Conservation (phyloP, 2,797 vertebrate species). For the Ptychadena robeensis region DNA sequence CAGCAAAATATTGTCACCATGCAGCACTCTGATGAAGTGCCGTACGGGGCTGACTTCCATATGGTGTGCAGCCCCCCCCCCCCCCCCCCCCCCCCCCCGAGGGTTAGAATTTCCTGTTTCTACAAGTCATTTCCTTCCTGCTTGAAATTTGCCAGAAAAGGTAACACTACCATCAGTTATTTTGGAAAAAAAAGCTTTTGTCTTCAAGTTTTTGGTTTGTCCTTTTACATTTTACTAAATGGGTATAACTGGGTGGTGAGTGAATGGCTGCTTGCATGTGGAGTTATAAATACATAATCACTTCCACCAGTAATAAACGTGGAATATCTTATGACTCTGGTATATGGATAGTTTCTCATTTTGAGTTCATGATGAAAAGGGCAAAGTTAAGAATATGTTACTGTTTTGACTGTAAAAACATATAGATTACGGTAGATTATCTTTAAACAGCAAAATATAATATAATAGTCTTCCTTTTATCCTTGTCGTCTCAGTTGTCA, state of each 20-base stretch:
- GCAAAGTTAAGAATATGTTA: neutral
- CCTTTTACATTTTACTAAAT: neutral
- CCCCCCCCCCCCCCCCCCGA: no score
- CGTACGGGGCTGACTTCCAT: conserved; percentile 13
- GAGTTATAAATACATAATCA: neutral
- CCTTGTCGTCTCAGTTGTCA: no score
- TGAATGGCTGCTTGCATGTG: neutral
- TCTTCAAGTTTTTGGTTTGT: conserved; percentile 14
- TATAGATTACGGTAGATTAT: no score
- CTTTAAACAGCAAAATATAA: no score
- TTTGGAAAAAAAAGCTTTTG: neutral
- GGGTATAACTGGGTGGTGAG: neutral
- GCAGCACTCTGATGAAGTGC: conserved; percentile 31
- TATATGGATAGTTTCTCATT: neutral
- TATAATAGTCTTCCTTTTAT: no score
- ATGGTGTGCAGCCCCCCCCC: conserved; percentile 19
- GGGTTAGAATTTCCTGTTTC: conserved; percentile 37
- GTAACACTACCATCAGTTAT: conserved; percentile 39
- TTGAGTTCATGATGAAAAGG: neutral
- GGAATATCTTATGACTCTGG: neutral
- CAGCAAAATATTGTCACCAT: conserved; percentile 38
- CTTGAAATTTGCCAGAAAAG: conserved; percentile 32
- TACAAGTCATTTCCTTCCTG: conserved; percentile 44
- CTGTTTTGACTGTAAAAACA: neutral
- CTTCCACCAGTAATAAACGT: neutral